These are phyloP conservation scores for Melanotaenia boesemani DNA, from an alignment of 2,797 vertebrate genomes.

Conservation along the genomic window DNA sequence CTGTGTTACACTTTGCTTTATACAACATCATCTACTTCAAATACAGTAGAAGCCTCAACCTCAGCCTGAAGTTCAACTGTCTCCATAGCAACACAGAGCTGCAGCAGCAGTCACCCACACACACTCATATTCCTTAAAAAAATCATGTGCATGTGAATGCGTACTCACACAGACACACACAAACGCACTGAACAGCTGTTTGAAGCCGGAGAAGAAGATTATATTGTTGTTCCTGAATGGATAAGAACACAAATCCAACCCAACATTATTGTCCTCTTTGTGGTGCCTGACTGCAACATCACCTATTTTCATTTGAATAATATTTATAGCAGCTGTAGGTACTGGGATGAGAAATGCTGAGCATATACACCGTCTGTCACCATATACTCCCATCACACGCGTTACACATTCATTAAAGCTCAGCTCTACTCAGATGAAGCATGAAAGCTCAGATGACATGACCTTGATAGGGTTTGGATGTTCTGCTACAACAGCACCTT, in stretches of 20 bases:
- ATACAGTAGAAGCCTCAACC: conserved; percentile 72
- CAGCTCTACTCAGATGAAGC: conserved; percentile 25
- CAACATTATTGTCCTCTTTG: conserved; percentile 42
- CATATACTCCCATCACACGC: not conserved
- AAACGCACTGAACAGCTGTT: conserved; percentile 56
- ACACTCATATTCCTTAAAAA: conserved; percentile 29
- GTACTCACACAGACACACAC: conserved; percentile 16
- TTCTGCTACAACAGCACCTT: conserved; percentile 16
- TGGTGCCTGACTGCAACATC: conserved; percentile 54
- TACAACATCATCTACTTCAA: conserved; percentile 75
- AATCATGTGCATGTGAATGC: conserved; percentile 34
- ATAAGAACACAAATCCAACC: conserved; percentile 48
- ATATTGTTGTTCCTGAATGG: conserved; percentile 61
- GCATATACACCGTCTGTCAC: not conserved
- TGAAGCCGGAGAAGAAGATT: conserved; percentile 49
- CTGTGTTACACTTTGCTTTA: conserved; percentile 63
- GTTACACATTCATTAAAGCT: conserved; percentile 30
- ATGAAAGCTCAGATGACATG: conserved; percentile 19
- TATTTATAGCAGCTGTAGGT: conserved; percentile 45
- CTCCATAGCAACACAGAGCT: conserved; percentile 76
- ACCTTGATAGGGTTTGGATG: conserved; percentile 22
- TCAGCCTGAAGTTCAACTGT: conserved; percentile 73
- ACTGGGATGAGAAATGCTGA: conserved; percentile 21
- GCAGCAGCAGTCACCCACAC: conserved; percentile 68
- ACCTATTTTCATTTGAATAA: conserved; percentile 65